phyloP scores from a whole-genome alignment of 2,888 invertebrate genomes.

The Leptopterna dolabrata region DNA sequence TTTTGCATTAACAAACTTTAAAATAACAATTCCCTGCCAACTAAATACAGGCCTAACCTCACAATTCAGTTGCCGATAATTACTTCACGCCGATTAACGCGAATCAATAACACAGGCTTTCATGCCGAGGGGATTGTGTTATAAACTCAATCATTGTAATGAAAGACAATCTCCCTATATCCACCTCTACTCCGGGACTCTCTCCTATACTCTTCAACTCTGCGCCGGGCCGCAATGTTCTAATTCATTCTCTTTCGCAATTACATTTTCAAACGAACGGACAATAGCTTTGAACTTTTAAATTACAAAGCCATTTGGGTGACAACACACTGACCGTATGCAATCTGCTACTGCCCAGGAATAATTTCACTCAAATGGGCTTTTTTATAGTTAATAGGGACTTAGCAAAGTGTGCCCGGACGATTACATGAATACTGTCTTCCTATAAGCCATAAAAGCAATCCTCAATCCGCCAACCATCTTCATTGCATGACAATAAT shows the following conservation, averaged over 20 bases:
- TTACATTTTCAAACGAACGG: background rate
- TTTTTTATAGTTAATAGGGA: no score
- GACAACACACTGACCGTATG: background rate
- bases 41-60: slow-evolving; percentile 47
- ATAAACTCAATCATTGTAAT: slow-evolving; percentile 44
- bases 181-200: background rate
- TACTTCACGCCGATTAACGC: slow-evolving; percentile 48
- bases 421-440: no score
- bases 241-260: background rate
- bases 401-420: no score
- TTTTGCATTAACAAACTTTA: slow-evolving; percentile 52
- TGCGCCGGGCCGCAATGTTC: background rate
- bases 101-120: slow-evolving; percentile 37
- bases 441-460: no score
- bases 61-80: slow-evolving; percentile 46
- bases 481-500: no score
- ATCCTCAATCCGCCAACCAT: no score
- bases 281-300: background rate
- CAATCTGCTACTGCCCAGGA: no score
- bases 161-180: slow-evolving; percentile 29
- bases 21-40: slow-evolving; percentile 52
- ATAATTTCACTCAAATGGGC: no score
- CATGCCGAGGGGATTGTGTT: slow-evolving; percentile 21
- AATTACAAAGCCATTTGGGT: background rate
- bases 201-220: background rate